These are phyloP conservation scores for Cyanoramphus novaezelandiae DNA, from an alignment of 2,113 vertebrate species.

Conservation along the genomic window DNA sequence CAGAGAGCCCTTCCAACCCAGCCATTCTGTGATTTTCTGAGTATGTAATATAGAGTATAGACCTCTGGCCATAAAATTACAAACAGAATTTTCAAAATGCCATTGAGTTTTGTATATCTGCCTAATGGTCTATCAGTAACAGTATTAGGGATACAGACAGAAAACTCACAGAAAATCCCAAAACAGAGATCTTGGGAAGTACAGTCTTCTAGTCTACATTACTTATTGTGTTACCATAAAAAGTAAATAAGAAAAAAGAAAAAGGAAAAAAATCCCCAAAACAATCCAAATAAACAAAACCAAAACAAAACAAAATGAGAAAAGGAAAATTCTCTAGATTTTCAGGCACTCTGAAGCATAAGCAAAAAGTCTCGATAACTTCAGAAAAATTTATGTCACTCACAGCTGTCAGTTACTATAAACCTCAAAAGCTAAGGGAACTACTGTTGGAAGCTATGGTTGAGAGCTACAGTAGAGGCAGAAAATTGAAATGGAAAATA, in stretches of 20 bases:
- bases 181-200: not conserved
- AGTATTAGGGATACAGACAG: not conserved
- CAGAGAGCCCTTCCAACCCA: too few species aligned
- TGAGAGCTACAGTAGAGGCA: not conserved
- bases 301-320: not conserved
- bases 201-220: too few species aligned
- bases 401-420: not conserved
- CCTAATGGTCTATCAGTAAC: not conserved
- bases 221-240: too few species aligned
- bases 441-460: not conserved
- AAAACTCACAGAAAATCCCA: not conserved
- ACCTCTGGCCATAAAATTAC: not conserved
- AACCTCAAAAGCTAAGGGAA: not conserved
- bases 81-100: not conserved
- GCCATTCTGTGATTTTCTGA: too few species aligned
- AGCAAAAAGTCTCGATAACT: not conserved
- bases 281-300: too few species aligned
- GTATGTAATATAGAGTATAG: too few species aligned
- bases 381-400: not conserved
- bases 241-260: too few species aligned
- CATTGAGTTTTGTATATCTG: not conserved
- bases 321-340: not conserved
- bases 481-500: not conserved
- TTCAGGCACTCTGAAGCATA: not conserved
- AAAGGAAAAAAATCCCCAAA: not conserved